Conservation (phyloP, 64 coral and sea anemone genomes). For the Pocillopora damicornis region DNA sequence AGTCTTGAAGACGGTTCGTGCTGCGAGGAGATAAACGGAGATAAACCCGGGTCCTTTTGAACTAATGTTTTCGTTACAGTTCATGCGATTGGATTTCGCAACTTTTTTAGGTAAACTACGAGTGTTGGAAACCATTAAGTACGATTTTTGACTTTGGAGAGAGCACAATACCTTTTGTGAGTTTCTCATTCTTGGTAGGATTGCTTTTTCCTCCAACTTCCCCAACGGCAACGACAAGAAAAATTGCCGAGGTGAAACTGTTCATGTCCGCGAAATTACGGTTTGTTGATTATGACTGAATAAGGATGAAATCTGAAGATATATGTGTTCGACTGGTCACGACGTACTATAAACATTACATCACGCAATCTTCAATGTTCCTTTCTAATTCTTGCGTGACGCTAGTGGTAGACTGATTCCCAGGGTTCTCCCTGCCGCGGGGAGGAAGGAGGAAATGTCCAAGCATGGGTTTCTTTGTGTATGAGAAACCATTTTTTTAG, state of each 20-base stretch:
- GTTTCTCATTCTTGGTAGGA: neutral
- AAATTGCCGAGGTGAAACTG: neutral
- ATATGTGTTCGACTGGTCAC: neutral
- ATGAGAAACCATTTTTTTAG: no score
- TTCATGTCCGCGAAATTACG: constrained; percentile 6
- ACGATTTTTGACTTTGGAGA: neutral
- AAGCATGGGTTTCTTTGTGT: no score
- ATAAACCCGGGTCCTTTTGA: no score
- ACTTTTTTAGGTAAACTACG: no score
- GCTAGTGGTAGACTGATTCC: no score
- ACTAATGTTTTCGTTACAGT: no score
- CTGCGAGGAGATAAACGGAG: no score
- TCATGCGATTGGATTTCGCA: no score
- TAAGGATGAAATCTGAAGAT: neutral
- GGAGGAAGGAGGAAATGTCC: no score
- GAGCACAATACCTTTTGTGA: neutral
- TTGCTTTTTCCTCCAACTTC: neutral
- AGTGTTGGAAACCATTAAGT: no score
- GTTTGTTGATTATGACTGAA: constrained; percentile 6
- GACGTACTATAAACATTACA: neutral
- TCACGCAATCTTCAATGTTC: neutral
- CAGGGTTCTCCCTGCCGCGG: no score
- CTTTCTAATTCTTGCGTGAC: neutral
- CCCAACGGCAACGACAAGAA: neutral
- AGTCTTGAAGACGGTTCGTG: no score